Evolutionary conservation across 2,113 vertebrate species (phyloP), one percentile per base, ranked within the genome.

Genomic region (Malurus melanocephalus): DNA sequence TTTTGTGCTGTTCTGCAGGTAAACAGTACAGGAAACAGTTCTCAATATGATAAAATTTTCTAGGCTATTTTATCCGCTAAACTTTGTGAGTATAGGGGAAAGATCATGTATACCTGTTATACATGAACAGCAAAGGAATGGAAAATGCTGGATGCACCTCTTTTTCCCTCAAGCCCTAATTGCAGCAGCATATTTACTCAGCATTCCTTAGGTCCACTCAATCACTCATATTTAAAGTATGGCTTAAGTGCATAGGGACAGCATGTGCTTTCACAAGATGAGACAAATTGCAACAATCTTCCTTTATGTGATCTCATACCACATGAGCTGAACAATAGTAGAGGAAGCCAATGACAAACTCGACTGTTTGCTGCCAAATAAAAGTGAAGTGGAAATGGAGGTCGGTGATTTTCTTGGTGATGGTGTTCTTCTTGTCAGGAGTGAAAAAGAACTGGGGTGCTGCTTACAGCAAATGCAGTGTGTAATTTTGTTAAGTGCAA

Each of bases 401-500:
- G 96, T 96, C 69, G 2, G 81, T 94, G 95, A 97, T 98, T 97
- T 97, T 96, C 96, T 90, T 89, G 96, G 97, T 80, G 94, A 97
- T 94, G 94, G 91, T 76, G 87, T 91, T 96, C 93, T 90, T 96
- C 94, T 96, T 97, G 93, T 97, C 97, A 96, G 90, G 94, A 96
- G 94, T 93, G 89, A 95, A 97, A 97, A 91, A 80, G 67, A 96
- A 93, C 85, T 66, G 93, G 66, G 94, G 85, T 93, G 81, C 88
- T 94, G 86, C 93, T 97, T 96, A 95, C 92, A 90, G 95, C 88
- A 97, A 97, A 97, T 90, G 94, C 80, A 95, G 90, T 87, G 85
- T 94, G 97, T 97, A 97, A 98, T 98, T 97, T 97, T 97, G 94
- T 97, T 97, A 98, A 98, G 95, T 97, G 97, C 96, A 97, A 92